These are phyloP conservation scores for Dryadula phaetusa DNA, from an alignment of 2,888 invertebrate genomes.

Conservation along the genomic window DNA sequence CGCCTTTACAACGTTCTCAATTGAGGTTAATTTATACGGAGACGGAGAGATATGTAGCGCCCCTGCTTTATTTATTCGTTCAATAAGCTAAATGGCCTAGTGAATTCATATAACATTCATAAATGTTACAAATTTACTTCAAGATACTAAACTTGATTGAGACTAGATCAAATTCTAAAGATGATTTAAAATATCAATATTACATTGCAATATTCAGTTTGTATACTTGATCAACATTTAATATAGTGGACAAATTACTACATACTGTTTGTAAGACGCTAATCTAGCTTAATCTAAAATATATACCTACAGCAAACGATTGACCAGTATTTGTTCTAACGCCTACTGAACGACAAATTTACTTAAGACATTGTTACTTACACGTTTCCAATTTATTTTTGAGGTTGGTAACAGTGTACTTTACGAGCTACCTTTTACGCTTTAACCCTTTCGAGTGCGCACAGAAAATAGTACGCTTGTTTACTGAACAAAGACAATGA, in stretches of 20 bases:
- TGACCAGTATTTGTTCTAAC: slow-evolving; percentile 25
- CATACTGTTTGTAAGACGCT: not conserved
- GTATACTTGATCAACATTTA: too few relatives aligned
- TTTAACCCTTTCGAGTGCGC: slow-evolving; percentile 59
- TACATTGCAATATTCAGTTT: not conserved
- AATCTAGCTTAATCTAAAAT: not conserved
- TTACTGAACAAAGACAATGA: slow-evolving; percentile 78
- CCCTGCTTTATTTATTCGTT: slow-evolving; percentile 79
- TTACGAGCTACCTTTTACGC: slow-evolving; percentile 61
- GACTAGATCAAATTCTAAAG: slow-evolving; percentile 27
- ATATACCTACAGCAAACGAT: not conserved
- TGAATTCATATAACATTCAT: slow-evolving; percentile 51
- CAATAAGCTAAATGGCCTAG: slow-evolving; percentile 76
- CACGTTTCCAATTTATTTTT: slow-evolving; percentile 22
- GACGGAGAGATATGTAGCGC: slow-evolving; percentile 79
- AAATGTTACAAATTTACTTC: slow-evolving; percentile 41
- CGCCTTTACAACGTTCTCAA: slow-evolving; percentile 80
- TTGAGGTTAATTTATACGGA: slow-evolving; percentile 83
- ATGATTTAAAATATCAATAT: slow-evolving; percentile 1
- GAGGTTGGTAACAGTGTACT: slow-evolving; percentile 47
- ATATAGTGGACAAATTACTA: too few relatives aligned
- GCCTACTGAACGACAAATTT: slow-evolving; percentile 33
- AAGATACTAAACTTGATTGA: not conserved
- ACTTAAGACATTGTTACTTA: slow-evolving; percentile 26
- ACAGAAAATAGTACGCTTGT: slow-evolving; percentile 67